Evolutionary conservation across 2,113 vertebrate genomes (phyloP), one percentile per base, ranked within the genome.

Genomic region (Illadopsis cleaveri): DNA sequence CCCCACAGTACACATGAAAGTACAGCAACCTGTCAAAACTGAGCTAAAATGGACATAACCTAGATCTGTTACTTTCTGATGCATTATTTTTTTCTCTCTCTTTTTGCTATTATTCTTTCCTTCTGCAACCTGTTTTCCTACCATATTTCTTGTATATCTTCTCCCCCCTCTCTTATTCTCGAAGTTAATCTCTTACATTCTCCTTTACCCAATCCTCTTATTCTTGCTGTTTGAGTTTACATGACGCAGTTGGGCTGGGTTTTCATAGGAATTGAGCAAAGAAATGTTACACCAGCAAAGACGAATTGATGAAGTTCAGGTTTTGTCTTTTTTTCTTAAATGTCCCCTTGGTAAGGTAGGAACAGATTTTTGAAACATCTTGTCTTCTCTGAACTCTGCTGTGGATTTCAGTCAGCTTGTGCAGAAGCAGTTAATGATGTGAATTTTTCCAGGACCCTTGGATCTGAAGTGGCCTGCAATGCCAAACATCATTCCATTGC

Each of bases 361-460:
- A 83, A 40, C 1, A 27, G 3, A 8, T 45, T 33, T 57, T 35
- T 62, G 31, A 62, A 64, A 53, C 7, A 4, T 37, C 19, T 81
- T 58, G 2, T 8, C 51, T 60, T 78, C 25, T 76, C 42, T 76
- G 66, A 61, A 76, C 28, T 57, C 42, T 57, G 4, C 18, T 70
- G 14, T 16, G 33, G 25, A 28, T 71, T 94, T 75, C 70, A 47
- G 60, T 51, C 21, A 70, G 10, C 37, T 69, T 42, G 15, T 61
- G 17, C 35, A 79, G 65, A 70, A 24, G 11, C 2, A 21, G 11
- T 58, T 50, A 0, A 0, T 45, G 10, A 30, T n/a, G 17, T 17
- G n/a, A 89, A 23, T 61, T 71, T 58, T 75, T 61, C 33, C 18
- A 31, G 17, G 30, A 15, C 3, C 6, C 12, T 4, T 61, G 66